Evolutionary conservation across 2,113 vertebrate species (phyloP).

Genomic region (Albula glossodonta): DNA sequence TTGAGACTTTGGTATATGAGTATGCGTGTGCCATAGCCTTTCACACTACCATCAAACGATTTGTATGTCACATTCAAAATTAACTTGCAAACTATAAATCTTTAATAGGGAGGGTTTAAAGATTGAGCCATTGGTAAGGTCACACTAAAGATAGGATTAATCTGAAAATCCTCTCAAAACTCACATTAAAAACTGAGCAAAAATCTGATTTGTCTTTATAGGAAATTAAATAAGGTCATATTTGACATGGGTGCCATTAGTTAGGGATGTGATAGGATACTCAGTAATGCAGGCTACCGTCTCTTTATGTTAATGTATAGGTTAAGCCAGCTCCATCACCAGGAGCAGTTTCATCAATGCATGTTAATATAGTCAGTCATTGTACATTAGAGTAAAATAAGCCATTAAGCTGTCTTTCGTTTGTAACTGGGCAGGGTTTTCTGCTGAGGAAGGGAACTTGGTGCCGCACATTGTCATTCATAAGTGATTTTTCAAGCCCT

Average conservation of each 20-base stretch:
- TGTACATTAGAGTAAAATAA: conserved; percentile 25
- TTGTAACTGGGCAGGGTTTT: conserved; percentile 16
- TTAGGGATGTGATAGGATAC: neutral
- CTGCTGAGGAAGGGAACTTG: conserved; percentile 34
- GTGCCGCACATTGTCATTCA: conserved; percentile 24
- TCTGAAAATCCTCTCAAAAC: conserved; percentile 9
- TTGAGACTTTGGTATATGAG: neutral
- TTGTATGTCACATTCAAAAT: conserved; percentile 11
- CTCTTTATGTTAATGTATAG: conserved; percentile 14
- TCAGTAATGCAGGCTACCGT: conserved; percentile 14
- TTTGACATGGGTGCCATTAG: conserved; percentile 6
- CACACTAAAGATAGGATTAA: neutral
- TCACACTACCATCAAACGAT: neutral
- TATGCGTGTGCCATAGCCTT: neutral
- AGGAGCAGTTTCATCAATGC: conserved; percentile 13
- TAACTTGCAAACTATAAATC: neutral
- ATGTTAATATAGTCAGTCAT: conserved; percentile 28
- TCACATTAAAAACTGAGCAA: neutral
- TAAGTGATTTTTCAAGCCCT: conserved; percentile 29
- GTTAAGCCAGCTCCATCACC: conserved; percentile 24
- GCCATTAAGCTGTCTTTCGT: conserved; percentile 26
- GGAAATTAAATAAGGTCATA: neutral
- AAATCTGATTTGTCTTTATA: neutral
- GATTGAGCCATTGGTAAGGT: neutral
- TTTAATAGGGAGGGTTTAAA: neutral